Evolutionary conservation across 1,140 invertebrate genomes (phyloP).

Genomic region (roundworm (Caenorhabditis elegans)): DNA sequence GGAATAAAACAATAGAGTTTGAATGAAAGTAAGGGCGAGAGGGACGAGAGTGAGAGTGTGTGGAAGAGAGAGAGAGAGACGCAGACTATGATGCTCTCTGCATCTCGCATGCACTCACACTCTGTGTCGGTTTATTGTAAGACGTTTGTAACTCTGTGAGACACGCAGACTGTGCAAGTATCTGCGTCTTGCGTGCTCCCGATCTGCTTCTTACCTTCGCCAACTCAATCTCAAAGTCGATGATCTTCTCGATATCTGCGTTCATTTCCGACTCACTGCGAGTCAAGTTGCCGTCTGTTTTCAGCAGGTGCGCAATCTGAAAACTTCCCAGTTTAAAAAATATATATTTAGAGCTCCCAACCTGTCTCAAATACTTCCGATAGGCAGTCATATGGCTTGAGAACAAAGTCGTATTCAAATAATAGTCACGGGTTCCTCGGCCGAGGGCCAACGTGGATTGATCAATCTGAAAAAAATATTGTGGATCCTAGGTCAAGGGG

Average conservation of each 20-base stretch:
- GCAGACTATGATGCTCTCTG: no score
- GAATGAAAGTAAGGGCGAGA: no score
- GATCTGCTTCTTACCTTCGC: conserved; percentile 49
- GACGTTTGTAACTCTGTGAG: no score
- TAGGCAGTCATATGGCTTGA: conserved; percentile 49
- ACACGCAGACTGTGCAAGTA: no score
- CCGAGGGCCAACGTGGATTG: conserved; percentile 49
- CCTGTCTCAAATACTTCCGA: conserved; percentile 44
- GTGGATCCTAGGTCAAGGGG: no score
- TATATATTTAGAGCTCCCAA: background rate
- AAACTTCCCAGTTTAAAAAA: no score
- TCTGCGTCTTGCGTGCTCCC: no score
- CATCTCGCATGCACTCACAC: no score
- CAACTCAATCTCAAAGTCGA: conserved; percentile 51
- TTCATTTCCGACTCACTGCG: conserved; percentile 15
- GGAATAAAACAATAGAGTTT: conserved; percentile 33
- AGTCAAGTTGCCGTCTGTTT: background rate
- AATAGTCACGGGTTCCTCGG: conserved; percentile 49
- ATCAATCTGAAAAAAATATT: conserved; percentile 48
- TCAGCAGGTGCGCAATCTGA: conserved; percentile 30
- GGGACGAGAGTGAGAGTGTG: no score
- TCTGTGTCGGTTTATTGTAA: no score
- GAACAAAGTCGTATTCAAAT: conserved; percentile 51
- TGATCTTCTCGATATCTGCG: conserved; percentile 42
- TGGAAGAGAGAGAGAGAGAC: no score